These are phyloP conservation scores for Diogma glabrata DNA, from an alignment of 2,888 invertebrate species.

Conservation along the genomic window DNA sequence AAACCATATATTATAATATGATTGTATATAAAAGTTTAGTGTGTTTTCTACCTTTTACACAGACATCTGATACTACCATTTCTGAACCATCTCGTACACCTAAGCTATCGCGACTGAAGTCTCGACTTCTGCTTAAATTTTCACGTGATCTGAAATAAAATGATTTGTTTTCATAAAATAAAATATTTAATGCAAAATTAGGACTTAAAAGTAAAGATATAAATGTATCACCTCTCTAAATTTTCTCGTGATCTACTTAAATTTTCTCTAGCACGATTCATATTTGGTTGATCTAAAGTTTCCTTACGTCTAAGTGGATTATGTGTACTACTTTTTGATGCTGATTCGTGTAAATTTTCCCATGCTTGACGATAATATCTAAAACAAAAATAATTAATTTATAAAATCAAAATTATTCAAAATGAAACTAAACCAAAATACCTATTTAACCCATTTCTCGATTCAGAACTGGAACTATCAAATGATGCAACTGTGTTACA, in stretches of 20 bases:
- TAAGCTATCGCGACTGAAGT: slow-evolving; percentile 25
- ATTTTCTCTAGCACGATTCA: slow-evolving; percentile 35
- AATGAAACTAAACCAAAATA: slow-evolving; percentile 16
- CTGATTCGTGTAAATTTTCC: slow-evolving; percentile 82
- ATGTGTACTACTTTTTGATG: slow-evolving; percentile 46
- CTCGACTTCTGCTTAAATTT: slow-evolving; percentile 30
- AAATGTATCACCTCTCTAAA: slow-evolving; percentile 35
- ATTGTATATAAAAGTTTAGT: not conserved
- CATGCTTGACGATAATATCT: slow-evolving; percentile 81
- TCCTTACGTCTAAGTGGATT: slow-evolving; percentile 55
- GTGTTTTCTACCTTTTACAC: slow-evolving; percentile 32
- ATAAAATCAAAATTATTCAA: not conserved
- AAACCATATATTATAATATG: not conserved
- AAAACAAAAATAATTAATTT: slow-evolving; percentile 6
- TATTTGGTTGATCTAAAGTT: slow-evolving; percentile 53
- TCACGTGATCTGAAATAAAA: slow-evolving; percentile 33
- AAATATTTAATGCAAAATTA: not conserved
- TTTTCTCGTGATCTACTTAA: slow-evolving; percentile 36
- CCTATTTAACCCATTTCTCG: slow-evolving; percentile 70
- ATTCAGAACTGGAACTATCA: slow-evolving; percentile 78
- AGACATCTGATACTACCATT: slow-evolving; percentile 58
- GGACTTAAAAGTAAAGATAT: no score
- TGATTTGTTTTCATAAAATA: not conserved
- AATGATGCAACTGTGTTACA: slow-evolving; percentile 85
- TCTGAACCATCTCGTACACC: slow-evolving; percentile 63